Evolutionary conservation across 1,140 invertebrate species (phyloP), one percentile per base, ranked within the genome.

Genomic region (Rhagoletis zephyria): DNA sequence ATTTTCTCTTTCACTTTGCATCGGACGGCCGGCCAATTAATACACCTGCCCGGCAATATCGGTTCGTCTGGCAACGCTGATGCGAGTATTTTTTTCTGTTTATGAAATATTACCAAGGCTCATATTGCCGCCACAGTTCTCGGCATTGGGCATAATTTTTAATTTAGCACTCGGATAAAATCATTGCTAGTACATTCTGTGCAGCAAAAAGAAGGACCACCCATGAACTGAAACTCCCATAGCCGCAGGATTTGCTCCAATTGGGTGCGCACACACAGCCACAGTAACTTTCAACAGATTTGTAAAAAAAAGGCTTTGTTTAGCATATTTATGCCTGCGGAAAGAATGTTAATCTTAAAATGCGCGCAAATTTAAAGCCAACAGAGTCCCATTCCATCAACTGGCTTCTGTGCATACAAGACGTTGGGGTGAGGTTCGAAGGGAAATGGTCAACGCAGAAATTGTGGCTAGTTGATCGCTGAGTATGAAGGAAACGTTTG

Each of bases 341-440:
- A 81, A 81, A 81, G 45, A 81, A 56, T 51, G 48, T 9, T 16
- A 74, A 74, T 48, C 70, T 48, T 14, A 42, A 74, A 81, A 81
- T 56, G 16, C 14, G 19, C 45, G 7, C 74, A 51, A 81, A n/a
- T 48, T 48, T 56, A 16, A 6, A 51, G 19, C 45, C 74, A 81
- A 81, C n/a, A 16, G 48, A 81, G 48, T 48, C n/a, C 6, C 16
- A 81, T 56, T 81, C 74, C 74, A 81, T 81, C 48, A 81, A 81
- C 74, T n/a, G 48, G 74, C 51, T 81, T 51, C 51, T 81, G 74
- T 30, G 14, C 61, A 63, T 16, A 42, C 1, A 81, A 81, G 74
- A 10, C n/a, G 9, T 9, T 56, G 51, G 48, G 3, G 51, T 19
- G 10, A 51, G 51, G n/a, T 56, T 56, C n/a, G 19, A 48, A 19